A percentile compares a stretch with the other conserved stretches of the same genome.
Conservation (phyloP, 2,888 invertebrate species). For the Dasypolia templi region DNA sequence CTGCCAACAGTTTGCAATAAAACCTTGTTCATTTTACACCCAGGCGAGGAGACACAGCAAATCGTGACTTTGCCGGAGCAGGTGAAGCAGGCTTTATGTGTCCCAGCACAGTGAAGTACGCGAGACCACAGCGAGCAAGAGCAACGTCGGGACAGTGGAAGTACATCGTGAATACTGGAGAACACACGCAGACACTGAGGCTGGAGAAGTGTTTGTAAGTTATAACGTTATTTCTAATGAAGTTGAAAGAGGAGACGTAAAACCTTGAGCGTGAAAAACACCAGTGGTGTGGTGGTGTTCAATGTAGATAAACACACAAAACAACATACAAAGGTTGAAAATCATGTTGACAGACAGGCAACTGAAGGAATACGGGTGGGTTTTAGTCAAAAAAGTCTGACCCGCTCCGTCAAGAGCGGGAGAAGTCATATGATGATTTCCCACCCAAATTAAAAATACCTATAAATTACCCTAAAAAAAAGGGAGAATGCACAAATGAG, state of each 20-base stretch:
- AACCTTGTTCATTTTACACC: not conserved
- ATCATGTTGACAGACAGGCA: no score
- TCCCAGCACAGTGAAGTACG: conserved; percentile 94
- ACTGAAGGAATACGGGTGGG: no score
- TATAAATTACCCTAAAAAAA: no score
- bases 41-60: conserved; percentile 92
- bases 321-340: no score
- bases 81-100: conserved; percentile 94
- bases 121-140: conserved; percentile 94
- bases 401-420: no score
- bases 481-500: no score
- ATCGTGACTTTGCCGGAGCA: conserved; percentile 86
- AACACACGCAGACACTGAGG: conserved; percentile 95
- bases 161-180: conserved; percentile 95
- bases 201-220: conserved; percentile 94
- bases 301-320: no score
- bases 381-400: no score
- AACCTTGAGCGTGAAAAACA: not conserved
- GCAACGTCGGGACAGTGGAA: conserved; percentile 96
- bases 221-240: conserved; percentile 75
- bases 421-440: no score
- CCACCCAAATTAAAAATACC: no score
- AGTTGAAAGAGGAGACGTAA: conserved; percentile 67
- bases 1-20: no score
- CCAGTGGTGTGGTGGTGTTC: no score